phyloP scores from a whole-genome alignment of 2,888 invertebrate species.

The Dascillus cervinus region DNA sequence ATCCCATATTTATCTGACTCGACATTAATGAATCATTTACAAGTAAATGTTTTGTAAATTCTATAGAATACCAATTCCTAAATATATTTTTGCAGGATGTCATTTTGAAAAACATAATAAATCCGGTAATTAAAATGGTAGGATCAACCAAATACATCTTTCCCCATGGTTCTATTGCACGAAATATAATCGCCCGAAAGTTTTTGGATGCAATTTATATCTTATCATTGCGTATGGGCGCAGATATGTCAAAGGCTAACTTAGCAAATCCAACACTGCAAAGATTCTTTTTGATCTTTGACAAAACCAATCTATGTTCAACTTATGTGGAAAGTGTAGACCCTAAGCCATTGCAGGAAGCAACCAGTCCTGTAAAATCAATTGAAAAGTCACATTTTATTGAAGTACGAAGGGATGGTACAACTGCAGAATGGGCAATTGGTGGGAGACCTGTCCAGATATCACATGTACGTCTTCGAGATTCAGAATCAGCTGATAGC shows the following conservation, averaged over 20 bases:
- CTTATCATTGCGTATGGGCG: conserved; percentile 67
- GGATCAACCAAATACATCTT: conserved; percentile 73
- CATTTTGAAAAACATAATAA: conserved; percentile 73
- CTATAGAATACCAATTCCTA: neutral
- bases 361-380: conserved; percentile 20
- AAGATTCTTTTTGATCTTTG: conserved; percentile 74
- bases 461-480: conserved; percentile 34
- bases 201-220: conserved; percentile 74
- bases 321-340: conserved; percentile 21
- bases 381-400: conserved; percentile 41
- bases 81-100: conserved; percentile 58
- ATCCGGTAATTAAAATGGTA: conserved; percentile 73
- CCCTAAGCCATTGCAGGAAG: neutral
- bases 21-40: conserved; percentile 79
- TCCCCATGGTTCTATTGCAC: conserved; percentile 70
- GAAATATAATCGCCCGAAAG: conserved; percentile 71
- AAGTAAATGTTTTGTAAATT: conserved; percentile 45
- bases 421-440: conserved; percentile 53
- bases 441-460: conserved; percentile 49
- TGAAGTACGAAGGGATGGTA: conserved; percentile 54
- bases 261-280: conserved; percentile 62
- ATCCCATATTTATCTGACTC: conserved; percentile 76
- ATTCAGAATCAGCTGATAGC: conserved; percentile 50
- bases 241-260: conserved; percentile 69
- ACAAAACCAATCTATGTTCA: conserved; percentile 57